phyloP scores from a whole-genome alignment of 2,113 vertebrate genomes.

The Dasyprocta punctata region DNA sequence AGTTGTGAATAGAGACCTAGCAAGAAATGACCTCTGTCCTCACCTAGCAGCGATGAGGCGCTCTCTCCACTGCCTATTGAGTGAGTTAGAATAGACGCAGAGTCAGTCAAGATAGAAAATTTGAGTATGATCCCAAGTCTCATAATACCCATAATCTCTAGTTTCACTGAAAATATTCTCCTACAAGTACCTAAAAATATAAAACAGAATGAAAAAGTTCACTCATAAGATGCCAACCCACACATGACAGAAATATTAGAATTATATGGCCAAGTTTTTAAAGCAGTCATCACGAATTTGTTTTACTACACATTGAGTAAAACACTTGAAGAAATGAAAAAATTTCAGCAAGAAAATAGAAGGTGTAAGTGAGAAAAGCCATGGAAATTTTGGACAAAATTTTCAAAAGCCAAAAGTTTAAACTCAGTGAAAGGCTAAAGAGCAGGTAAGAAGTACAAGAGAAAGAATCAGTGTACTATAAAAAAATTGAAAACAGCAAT shows the following conservation, averaged over 20 bases:
- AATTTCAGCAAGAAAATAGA: not conserved
- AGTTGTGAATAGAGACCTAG: not conserved
- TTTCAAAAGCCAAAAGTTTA: not conserved
- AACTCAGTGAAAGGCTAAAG: not conserved
- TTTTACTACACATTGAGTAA: not conserved
- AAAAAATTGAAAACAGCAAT: not conserved
- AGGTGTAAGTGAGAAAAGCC: not conserved
- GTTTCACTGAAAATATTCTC: not conserved
- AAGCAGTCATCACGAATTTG: not conserved
- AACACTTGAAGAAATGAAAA: not conserved
- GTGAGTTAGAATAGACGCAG: not conserved
- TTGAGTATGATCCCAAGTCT: not conserved
- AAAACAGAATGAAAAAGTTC: not conserved
- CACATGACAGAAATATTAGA: not conserved
- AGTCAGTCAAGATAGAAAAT: not conserved
- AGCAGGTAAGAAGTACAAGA: not conserved
- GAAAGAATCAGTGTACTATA: not conserved
- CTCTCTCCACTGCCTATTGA: not conserved
- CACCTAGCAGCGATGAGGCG: not conserved
- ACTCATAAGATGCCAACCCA: not conserved
- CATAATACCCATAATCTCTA: not conserved
- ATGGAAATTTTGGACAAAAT: not conserved
- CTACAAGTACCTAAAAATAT: not conserved
- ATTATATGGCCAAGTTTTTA: not conserved
- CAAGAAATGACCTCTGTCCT: not conserved